These are phyloP conservation scores for Rhogogaster chlorosoma DNA, from an alignment of 2,888 invertebrate genomes.

Conservation along the genomic window DNA sequence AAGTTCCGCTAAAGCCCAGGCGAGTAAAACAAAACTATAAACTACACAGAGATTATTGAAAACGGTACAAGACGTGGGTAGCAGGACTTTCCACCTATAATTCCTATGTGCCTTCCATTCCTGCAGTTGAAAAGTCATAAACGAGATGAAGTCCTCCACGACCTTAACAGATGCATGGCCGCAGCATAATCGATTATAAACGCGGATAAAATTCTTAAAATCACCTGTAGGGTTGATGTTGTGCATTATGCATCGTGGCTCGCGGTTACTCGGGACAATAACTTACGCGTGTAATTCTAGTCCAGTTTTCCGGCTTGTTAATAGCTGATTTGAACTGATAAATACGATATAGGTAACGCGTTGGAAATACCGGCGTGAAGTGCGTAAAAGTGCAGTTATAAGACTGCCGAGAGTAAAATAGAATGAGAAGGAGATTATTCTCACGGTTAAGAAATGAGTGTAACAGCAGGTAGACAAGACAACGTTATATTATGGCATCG, in stretches of 20 bases:
- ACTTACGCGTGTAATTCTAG: neutral
- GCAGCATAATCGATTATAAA: neutral
- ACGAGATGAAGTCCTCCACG: neutral
- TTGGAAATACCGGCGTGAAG: neutral
- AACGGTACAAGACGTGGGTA: slow-evolving; percentile 5
- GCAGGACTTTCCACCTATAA: neutral
- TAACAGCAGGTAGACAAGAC: slow-evolving; percentile 2
- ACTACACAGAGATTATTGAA: neutral
- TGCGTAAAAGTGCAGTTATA: slow-evolving; percentile 27
- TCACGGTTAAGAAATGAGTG: neutral
- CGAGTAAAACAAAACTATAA: slow-evolving; percentile 10
- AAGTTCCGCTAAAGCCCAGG: neutral
- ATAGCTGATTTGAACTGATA: neutral
- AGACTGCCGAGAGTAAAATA: neutral
- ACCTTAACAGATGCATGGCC: neutral
- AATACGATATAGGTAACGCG: neutral
- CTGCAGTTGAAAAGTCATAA: neutral
- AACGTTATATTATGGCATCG: neutral
- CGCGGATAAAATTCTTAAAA: too few species aligned
- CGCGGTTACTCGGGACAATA: neutral
- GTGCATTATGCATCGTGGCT: neutral
- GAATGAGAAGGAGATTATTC: neutral
- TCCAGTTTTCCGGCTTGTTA: neutral
- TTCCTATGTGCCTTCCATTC: neutral
- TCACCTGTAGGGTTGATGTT: too few species aligned